Evolutionary conservation across 2,888 invertebrate species (phyloP), one percentile per base, ranked within the genome.

Genomic region (Suillia variegata): DNA sequence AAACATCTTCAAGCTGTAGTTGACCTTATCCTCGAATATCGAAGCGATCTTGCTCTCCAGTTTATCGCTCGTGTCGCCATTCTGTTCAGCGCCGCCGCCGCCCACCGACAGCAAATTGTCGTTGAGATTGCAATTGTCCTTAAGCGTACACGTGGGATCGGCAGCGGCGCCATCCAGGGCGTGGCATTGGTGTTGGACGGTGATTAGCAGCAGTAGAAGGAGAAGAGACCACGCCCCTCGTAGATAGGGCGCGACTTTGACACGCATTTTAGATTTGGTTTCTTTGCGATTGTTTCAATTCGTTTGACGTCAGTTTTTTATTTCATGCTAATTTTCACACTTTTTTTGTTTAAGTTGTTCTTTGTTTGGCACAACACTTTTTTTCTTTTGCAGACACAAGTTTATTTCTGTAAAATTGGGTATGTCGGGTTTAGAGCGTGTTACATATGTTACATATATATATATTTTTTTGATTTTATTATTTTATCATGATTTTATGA

Each of bases 1-100:
- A 57, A 77, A 80, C 47, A 80, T 49, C 57, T 80, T 76, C 13
- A 80, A 62, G 26, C 80, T 80, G 17, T 80, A 80, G 33, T 80
- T 80, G 18, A 80, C 80, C 64, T 80, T 80, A 64, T 80, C 80
- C 68, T 80, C 80, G 54, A 80, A 80, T 31, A 80, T 72, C 22
- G 80, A 78, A 2, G 78, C 69, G 31, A 80, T 80, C 62, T 80
- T 75, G 49, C 69, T 74, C 54, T 78, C 79, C 54, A 80, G 67
- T 38, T 76, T 72, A 53, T 71, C 75, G 26, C 58, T 64, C 2
- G 68, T 53, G 34, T 70, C 69, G 26, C 67, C 68, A 3, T 56
- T 55, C 1, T 64, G 61, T 1, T 47, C 62, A n/a, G 45, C 48
- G n/a, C n/a, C n/a, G n/a, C n/a, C n/a, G 3, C 61, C 59, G 1